These are phyloP conservation scores for Tauraco hartlaubi DNA, from an alignment of 2,797 vertebrate species.

Conservation along the genomic window DNA sequence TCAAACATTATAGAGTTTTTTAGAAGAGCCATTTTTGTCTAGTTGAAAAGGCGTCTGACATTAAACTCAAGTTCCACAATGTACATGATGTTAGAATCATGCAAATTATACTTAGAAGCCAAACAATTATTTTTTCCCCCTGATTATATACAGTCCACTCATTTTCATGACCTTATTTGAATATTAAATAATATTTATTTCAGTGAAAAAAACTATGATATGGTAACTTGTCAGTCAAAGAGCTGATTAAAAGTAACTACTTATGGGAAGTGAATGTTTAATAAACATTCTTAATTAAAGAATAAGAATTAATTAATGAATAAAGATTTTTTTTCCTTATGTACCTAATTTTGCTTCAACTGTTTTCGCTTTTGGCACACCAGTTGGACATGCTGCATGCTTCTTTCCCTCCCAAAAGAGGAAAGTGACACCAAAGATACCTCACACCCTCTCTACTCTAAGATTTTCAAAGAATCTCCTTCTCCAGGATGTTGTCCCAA, in stretches of 20 bases:
- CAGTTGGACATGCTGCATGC: background rate
- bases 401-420: background rate
- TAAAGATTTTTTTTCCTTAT: background rate
- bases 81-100: background rate
- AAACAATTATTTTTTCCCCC: background rate
- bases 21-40: background rate
- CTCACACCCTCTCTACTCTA: background rate
- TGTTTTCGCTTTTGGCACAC: background rate
- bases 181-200: background rate
- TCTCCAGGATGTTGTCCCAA: background rate
- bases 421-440: background rate
- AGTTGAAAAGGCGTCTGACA: background rate
- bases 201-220: background rate
- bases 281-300: background rate
- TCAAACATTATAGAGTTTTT: background rate
- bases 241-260: background rate
- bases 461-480: background rate
- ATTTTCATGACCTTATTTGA: background rate
- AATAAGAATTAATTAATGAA: background rate
- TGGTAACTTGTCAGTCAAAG: background rate
- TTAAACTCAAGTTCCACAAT: background rate
- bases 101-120: background rate
- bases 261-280: background rate
- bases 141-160: background rate
- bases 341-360: background rate